Evolutionary conservation across 2,113 vertebrate species (phyloP).

Genomic region (Sinocyclocheilus rhinocerous): DNA sequence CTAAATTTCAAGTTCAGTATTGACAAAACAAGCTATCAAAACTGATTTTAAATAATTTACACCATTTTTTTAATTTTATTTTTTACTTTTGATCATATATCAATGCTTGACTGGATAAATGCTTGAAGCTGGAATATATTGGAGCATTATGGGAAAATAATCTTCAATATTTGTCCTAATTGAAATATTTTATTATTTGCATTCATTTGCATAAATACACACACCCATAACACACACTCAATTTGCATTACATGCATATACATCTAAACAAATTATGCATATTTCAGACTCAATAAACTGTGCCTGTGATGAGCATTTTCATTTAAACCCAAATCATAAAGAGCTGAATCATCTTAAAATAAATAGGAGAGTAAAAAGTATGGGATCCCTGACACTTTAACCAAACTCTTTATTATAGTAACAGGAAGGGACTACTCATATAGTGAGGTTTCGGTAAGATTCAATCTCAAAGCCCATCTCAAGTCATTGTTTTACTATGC

Average conservation of each 20-base stretch:
- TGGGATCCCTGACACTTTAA: neutral
- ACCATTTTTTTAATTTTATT: neutral
- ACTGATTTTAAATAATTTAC: neutral
- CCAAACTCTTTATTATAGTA: neutral
- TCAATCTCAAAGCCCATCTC: neutral
- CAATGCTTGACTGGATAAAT: neutral
- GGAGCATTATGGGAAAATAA: neutral
- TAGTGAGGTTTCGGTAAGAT: neutral
- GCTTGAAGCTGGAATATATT: neutral
- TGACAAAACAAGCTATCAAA: neutral
- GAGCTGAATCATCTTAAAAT: neutral
- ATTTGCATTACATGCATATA: neutral
- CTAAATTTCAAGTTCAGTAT: neutral
- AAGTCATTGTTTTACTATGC: conserved; percentile 19
- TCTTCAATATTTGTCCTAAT: neutral
- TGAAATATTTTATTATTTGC: neutral
- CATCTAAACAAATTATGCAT: neutral
- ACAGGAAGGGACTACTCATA: neutral
- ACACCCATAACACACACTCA: neutral
- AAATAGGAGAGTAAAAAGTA: neutral
- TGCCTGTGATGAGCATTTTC: neutral
- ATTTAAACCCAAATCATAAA: neutral
- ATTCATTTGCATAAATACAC: neutral
- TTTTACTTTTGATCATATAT: neutral
- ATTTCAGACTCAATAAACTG: neutral